Conservation (phyloP, 2,797 vertebrate genomes). For the Sebastes umbrosus region DNA sequence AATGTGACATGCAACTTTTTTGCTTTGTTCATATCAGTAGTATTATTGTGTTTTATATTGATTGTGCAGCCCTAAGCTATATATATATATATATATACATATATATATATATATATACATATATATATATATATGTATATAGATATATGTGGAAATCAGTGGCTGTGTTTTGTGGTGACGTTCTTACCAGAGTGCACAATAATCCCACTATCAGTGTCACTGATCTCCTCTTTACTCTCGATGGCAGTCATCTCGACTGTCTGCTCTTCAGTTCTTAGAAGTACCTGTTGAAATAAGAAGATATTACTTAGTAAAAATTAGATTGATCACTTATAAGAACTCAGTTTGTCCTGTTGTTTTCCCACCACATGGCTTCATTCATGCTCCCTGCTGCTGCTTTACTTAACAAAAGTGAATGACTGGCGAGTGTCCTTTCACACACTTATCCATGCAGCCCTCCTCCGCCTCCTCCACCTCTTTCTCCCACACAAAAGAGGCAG, state of each 20-base stretch:
- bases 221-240: constrained; percentile 90
- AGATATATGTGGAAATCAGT: not conserved
- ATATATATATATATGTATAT: not conserved
- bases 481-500: constrained; percentile 77
- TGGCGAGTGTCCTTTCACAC: constrained; percentile 75
- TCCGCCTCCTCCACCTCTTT: constrained; percentile 44
- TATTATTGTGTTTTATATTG: not conserved
- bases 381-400: constrained; percentile 51
- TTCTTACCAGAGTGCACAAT: constrained; percentile 89
- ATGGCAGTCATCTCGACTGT: constrained; percentile 73
- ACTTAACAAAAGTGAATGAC: constrained; percentile 72
- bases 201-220: constrained; percentile 91
- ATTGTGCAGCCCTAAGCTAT: not conserved
- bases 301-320: constrained; percentile 8
- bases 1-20: not conserved
- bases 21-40: not conserved
- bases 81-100: not conserved
- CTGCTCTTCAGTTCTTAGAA: constrained; percentile 13
- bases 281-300: constrained; percentile 63
- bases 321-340: not conserved
- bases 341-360: constrained; percentile 8
- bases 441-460: constrained; percentile 62
- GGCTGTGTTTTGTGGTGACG: not conserved
- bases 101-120: no score
- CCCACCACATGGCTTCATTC: constrained; percentile 49